A percentile compares a stretch with the other conserved stretches of the same genome.
Evolutionary conservation across 1,140 invertebrate species (phyloP).

Genomic region (Colletes gigas): DNA sequence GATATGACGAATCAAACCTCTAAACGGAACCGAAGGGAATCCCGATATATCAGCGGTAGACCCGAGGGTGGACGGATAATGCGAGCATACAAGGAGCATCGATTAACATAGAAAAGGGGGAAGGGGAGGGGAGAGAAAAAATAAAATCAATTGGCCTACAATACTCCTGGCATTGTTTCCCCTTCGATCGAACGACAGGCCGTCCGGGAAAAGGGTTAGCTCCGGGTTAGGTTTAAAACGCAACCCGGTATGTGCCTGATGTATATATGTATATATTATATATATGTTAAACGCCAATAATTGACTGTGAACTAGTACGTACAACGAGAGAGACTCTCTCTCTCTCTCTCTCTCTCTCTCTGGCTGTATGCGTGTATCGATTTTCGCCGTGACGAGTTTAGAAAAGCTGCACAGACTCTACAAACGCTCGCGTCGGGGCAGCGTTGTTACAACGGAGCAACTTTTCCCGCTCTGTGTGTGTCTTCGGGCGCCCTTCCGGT

Average conservation of each 20-base stretch:
- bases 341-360: background rate
- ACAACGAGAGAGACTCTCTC: constrained; percentile 21
- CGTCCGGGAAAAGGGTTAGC: constrained; percentile 2
- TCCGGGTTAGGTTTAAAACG: constrained; percentile 14
- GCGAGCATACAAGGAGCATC: background rate
- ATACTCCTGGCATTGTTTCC: constrained; percentile 30
- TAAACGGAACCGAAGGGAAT: constrained; percentile 35
- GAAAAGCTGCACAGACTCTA: constrained; percentile 32
- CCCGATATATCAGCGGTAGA: constrained; percentile 6
- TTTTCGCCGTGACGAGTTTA: constrained; percentile 46
- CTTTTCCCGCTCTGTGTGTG: background rate
- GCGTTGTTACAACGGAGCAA: constrained; percentile 30
- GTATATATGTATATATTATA: constrained; percentile 1
- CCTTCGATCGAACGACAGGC: constrained; percentile 20
- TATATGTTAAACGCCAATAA: constrained; percentile 43
- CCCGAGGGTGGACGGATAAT: background rate
- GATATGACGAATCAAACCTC: constrained; percentile 49
- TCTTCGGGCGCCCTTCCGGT: background rate
- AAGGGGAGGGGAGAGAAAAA: background rate
- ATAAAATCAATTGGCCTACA: constrained; percentile 40
- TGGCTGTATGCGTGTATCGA: constrained; percentile 23
- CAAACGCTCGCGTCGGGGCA: background rate
- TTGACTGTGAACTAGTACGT: constrained; percentile 33
- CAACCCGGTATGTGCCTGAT: background rate
- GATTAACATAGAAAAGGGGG: no score